Conservation (phyloP, 1,140 invertebrate genomes). For the Drosophila mayri region DNA sequence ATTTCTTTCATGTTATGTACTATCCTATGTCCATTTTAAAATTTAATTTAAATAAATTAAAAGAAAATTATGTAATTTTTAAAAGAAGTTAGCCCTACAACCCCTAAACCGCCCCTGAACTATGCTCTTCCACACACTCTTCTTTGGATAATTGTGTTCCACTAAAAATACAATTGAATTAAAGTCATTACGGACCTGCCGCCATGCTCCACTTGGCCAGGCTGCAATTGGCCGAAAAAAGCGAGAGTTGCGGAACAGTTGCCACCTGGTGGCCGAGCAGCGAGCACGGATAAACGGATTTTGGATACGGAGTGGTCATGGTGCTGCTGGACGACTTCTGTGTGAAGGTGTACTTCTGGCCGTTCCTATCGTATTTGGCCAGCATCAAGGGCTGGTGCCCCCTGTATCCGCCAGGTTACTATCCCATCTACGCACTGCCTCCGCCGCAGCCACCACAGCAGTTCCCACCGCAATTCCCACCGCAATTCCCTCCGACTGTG, state of each 20-base stretch:
- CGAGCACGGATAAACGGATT: conserved; percentile 38
- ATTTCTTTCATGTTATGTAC: not conserved
- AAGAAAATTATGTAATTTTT: not conserved
- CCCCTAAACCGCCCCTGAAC: conserved; percentile 39
- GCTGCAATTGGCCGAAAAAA: conserved; percentile 42
- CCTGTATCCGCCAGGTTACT: conserved; percentile 73
- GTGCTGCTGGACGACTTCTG: conserved; percentile 80
- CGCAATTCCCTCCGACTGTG: conserved; percentile 3
- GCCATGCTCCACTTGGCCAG: conserved; percentile 55
- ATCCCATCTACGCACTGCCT: conserved; percentile 67
- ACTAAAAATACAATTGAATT: conserved; percentile 63
- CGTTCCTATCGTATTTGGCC: conserved; percentile 77
- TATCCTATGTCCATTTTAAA: not conserved
- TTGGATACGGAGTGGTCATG: conserved; percentile 10
- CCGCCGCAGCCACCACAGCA: conserved; percentile 27
- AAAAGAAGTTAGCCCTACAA: too few species aligned
- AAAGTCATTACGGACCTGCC: conserved; percentile 46
- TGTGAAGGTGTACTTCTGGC: conserved; percentile 80
- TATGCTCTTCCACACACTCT: not conserved
- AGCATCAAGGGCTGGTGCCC: conserved; percentile 80
- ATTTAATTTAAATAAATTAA: not conserved
- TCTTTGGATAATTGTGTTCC: conserved; percentile 45
- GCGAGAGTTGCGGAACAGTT: conserved; percentile 42
- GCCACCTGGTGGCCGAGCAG: conserved; percentile 50
- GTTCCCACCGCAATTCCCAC: conserved; percentile 9